Evolutionary conservation across 1,140 invertebrate genomes (phyloP), one percentile per base, ranked within the genome.

Genomic region (Phymorhynchus buccinoides): DNA sequence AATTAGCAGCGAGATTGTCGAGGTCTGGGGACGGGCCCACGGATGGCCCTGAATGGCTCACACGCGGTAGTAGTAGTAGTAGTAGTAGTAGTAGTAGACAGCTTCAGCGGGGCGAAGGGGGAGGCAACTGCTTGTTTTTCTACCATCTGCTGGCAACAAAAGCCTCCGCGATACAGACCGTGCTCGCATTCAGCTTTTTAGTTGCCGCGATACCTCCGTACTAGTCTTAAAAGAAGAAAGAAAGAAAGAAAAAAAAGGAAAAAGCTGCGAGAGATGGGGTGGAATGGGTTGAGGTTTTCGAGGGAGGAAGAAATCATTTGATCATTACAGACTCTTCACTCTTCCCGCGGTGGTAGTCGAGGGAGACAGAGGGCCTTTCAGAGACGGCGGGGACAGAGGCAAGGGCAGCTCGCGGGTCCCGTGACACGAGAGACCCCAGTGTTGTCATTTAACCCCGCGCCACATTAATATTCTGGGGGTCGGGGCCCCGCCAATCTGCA

Each of bases 1-100:
- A 71, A 83, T 83, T 83, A 83, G 81, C 81, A 73, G 81, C 32
- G 62, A 83, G 56, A 83, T 83, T 83, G 81, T 83, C 81, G 66
- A 16, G 37, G 62, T 16, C 37, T 30, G 66, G 62, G 66, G n/a
- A n/a, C 39, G 16, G 62, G 81, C 30, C 77, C 42, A 52, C 18
- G 66, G 41, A 41, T 32, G 66, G 22, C 35, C 14, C 14, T 81
- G 80, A 83, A 83, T 42, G 30, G 81, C 27, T 52, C 77, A 9
- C 62, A 66, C 16, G 35, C 68, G n/a, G 81, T n/a, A n/a, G n/a
- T n/a, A n/a, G n/a, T n/a, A n/a, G n/a, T n/a, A n/a, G n/a, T n/a
- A n/a, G n/a, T n/a, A n/a, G n/a, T n/a, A n/a, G n/a, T n/a, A n/a
- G n/a, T n/a, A n/a, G 81, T 62, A 83, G 41, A 62, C 81, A 73